These are phyloP conservation scores for Uloborus plumipes DNA, from an alignment of 2,888 invertebrate genomes.

Conservation along the genomic window DNA sequence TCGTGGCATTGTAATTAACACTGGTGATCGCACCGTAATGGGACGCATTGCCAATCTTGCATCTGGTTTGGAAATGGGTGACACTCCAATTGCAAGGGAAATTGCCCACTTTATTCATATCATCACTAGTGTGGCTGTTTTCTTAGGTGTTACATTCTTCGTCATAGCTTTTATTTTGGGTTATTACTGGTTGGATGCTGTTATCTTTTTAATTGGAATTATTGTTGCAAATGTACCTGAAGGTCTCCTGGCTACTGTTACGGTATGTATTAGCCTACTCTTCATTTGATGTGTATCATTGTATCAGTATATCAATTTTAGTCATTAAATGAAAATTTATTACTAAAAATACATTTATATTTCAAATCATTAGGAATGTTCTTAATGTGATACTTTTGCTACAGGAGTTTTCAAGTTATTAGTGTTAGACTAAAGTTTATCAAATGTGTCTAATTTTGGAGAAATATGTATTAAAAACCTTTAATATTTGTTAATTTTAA, in stretches of 20 bases:
- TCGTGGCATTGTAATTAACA: slow-evolving; percentile 93
- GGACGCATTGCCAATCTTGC: slow-evolving; percentile 95
- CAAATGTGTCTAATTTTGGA: too few species aligned
- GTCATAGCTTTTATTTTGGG: slow-evolving; percentile 96
- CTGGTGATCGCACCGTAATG: slow-evolving; percentile 97
- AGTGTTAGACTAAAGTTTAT: too few species aligned
- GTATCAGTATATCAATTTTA: background rate
- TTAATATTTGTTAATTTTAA: background rate
- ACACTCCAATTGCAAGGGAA: slow-evolving; percentile 98
- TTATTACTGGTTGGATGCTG: slow-evolving; percentile 99
- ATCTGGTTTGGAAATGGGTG: slow-evolving; percentile 93
- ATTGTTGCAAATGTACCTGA: slow-evolving; percentile 99
- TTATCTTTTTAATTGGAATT: slow-evolving; percentile 99
- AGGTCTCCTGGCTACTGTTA: slow-evolving; percentile 97
- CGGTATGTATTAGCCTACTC: slow-evolving; percentile 74
- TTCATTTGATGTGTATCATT: background rate
- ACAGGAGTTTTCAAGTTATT: too few species aligned
- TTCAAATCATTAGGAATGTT: too few species aligned
- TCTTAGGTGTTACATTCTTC: slow-evolving; percentile 97
- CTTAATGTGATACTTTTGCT: too few species aligned
- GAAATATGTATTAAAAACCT: background rate
- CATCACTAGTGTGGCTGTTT: slow-evolving; percentile 96
- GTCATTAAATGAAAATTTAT: background rate
- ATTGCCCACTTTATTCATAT: slow-evolving; percentile 99
- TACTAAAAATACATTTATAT: too few species aligned